Evolutionary conservation across 2,797 vertebrate genomes (phyloP), one percentile per base, ranked within the genome.

Genomic region (Mormyrus proboscirostris): DNA sequence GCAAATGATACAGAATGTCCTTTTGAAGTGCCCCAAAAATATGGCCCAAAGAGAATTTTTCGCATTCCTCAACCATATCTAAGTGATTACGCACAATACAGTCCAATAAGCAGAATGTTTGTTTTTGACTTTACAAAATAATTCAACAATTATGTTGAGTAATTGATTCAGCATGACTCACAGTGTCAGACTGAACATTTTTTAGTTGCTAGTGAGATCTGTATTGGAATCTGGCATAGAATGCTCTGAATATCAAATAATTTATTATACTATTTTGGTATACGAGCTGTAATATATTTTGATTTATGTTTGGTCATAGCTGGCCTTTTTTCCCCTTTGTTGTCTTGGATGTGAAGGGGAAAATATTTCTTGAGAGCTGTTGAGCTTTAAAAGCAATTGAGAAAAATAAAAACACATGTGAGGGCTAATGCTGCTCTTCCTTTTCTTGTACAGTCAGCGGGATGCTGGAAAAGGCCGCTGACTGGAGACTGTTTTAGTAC

Each of bases 401-500:
- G 88, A 50, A 79, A 91, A 93, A 91, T 88, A 90, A 89, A 92
- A 91, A 57, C 91, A 91, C 90, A 91, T 91, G 90, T 91, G 73
- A 50, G 76, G 47, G 59, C 76, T 90, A 91, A 91, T 91, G 53
- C 89, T 76, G 4, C 55, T 91, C 89, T 91, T 92, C 90, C 25
- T 91, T 82, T 89, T 90, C 87, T 88, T 90, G 87, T 90, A 73
- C 76, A 79, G 89, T 19, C 91, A 88, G 89, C 89, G 47, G 91
- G 91, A 90, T 69, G 47, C 86, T 87, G 90, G 91, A 88, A 91
- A 69, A 90, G 86, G 89, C 88, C 87, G 88, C 90, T 55, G 29
- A 88, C 91, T 91, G 91, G 90, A 91, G 91, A 87, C 90, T 90
- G 90, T 92, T 92, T 91, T 89, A 91, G 89, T 88, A 90, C 92